phyloP scores from a whole-genome alignment of 2,797 vertebrate genomes.

The Chromis chromis region DNA sequence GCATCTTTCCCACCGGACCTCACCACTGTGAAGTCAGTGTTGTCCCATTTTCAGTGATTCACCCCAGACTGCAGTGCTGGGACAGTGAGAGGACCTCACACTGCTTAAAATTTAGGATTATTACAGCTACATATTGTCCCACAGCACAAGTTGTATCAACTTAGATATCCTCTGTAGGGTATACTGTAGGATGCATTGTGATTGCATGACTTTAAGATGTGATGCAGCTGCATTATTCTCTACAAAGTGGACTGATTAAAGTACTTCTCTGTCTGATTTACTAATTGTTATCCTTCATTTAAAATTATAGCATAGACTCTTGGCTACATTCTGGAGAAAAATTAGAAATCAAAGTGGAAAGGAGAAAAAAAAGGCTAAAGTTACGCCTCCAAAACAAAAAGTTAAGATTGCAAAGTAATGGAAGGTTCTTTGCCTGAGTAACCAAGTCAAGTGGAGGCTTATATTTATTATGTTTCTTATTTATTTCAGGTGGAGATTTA shows the following conservation, averaged over 20 bases:
- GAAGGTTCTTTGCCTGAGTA: not conserved
- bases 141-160: conserved; percentile 5
- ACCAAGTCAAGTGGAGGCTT: not conserved
- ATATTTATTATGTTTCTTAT: not conserved
- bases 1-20: conserved; percentile 16
- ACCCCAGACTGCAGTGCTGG: conserved; percentile 14
- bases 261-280: conserved; percentile 1
- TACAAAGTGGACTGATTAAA: conserved; percentile 19
- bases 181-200: conserved; percentile 1
- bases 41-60: conserved; percentile 47
- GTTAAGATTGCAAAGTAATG: not conserved
- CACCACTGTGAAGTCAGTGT: conserved; percentile 24
- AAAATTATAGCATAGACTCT: not conserved
- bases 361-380: not conserved
- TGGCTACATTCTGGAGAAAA: not conserved
- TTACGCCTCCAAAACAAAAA: not conserved
- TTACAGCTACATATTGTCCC: conserved; percentile 2
- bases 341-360: not conserved
- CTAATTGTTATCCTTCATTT: not conserved
- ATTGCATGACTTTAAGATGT: not conserved
- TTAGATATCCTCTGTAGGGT: conserved; percentile 3
- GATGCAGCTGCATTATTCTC: conserved; percentile 8
- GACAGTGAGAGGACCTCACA: conserved; percentile 24
- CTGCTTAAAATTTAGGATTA: conserved; percentile 23
- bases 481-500: conserved; percentile 95